Evolutionary conservation across 1,140 invertebrate species (phyloP).

Genomic region (Pachypsylla venusta): DNA sequence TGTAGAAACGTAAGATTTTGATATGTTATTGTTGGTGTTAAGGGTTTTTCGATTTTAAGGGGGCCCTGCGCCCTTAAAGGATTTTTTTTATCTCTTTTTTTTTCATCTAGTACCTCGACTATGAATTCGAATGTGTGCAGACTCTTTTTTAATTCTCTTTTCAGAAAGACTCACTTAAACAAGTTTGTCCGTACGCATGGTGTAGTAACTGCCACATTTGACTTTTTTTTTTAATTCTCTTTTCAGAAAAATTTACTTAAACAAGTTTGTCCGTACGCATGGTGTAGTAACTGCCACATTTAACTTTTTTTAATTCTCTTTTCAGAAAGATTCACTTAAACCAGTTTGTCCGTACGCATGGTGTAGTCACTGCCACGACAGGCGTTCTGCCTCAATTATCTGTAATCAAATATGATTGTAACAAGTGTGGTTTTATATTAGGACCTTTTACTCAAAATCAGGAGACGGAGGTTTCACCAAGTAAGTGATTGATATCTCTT

Average conservation of each 20-base stretch:
- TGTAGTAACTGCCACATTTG: conserved; percentile 91
- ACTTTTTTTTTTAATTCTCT: too few species aligned
- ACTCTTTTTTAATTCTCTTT: conserved; percentile 1
- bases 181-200: conserved; percentile 82
- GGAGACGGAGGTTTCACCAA: conserved; percentile 85
- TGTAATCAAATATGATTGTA: conserved; percentile 94
- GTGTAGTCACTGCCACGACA: conserved; percentile 91
- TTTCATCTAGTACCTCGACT: too few species aligned
- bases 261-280: too few species aligned
- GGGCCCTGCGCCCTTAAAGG: too few species aligned
- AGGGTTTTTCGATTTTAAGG: too few species aligned
- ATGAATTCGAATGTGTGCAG: too few species aligned
- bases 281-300: too few species aligned
- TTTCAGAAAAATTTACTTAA: too few species aligned
- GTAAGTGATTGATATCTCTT: too few species aligned
- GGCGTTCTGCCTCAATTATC: conserved; percentile 91
- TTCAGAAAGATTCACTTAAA: conserved; percentile 87
- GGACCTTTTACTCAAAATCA: conserved; percentile 94
- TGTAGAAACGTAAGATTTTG: too few species aligned
- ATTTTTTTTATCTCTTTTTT: too few species aligned
- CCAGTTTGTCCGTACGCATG: conserved; percentile 80
- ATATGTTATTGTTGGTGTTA: too few species aligned
- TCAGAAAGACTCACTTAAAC: conserved; percentile 88
- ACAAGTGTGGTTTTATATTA: conserved; percentile 84
- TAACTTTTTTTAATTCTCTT: not conserved